These are phyloP conservation scores for Ranitomeya variabilis DNA, from an alignment of 2,113 vertebrate species.

Conservation along the genomic window DNA sequence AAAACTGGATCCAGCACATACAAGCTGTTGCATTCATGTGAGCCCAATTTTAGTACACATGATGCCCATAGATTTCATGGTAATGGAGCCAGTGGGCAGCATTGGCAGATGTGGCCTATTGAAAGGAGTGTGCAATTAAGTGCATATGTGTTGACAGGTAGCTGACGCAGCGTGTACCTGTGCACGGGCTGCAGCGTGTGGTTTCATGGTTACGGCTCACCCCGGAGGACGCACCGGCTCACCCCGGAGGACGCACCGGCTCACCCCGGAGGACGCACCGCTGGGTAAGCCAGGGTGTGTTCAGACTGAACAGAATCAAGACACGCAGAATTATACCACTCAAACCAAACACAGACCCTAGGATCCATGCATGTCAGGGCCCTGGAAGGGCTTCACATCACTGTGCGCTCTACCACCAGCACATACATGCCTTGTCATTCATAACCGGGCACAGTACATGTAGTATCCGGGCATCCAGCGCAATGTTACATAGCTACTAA, in stretches of 20 bases:
- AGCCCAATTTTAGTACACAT: background rate
- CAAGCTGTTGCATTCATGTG: background rate
- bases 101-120: background rate
- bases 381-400: background rate
- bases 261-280: background rate
- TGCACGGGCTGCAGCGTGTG: constrained; percentile 27
- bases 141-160: constrained; percentile 55
- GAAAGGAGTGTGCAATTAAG: constrained; percentile 56
- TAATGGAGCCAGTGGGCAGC: background rate
- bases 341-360: background rate
- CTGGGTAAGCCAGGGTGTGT: background rate
- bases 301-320: background rate
- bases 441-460: constrained; percentile 2
- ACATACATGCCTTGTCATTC: constrained; percentile 1
- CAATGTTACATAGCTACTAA: background rate
- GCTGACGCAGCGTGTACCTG: constrained; percentile 25
- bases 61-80: background rate
- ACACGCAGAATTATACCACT: constrained; percentile 13
- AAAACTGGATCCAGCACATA: background rate
- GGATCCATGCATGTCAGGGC: background rate
- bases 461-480: constrained; percentile 5
- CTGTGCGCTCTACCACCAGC: background rate
- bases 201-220: constrained; percentile 3
- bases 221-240: background rate
- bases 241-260: background rate